A percentile compares a stretch with the other conserved stretches of the same genome.
Evolutionary conservation across 2,113 vertebrate genomes (phyloP).

Genomic region (Chlorocebus sabaeus): DNA sequence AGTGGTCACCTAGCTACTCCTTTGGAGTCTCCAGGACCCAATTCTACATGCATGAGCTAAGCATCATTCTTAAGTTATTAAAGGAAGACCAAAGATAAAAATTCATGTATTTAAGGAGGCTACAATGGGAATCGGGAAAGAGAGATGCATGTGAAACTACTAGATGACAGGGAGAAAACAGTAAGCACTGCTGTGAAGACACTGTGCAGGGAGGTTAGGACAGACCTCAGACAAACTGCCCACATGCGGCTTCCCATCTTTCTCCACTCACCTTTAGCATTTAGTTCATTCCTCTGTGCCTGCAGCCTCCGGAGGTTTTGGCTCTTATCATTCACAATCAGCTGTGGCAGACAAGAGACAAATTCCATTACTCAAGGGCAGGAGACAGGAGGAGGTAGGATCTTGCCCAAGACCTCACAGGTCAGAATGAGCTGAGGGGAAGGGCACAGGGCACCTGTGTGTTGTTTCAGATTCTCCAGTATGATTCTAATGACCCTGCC

Average conservation of each 20-base stretch:
- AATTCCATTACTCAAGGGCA: background rate
- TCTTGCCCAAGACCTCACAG: background rate
- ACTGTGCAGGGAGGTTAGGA: background rate
- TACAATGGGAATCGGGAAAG: background rate
- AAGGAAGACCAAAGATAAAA: background rate
- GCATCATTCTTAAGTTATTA: background rate
- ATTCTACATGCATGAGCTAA: background rate
- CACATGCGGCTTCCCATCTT: background rate
- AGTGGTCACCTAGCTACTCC: background rate
- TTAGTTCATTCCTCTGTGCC: slow-evolving; percentile 97
- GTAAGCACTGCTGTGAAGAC: background rate
- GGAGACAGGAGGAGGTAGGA: background rate
- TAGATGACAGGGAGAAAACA: background rate
- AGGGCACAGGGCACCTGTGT: background rate
- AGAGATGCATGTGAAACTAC: background rate
- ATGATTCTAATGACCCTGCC: background rate
- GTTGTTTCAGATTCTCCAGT: background rate
- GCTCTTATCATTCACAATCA: slow-evolving; percentile 98
- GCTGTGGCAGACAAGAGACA: slow-evolving; percentile 76
- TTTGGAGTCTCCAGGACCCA: background rate
- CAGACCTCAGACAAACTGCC: background rate
- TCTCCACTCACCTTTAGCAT: slow-evolving; percentile 91
- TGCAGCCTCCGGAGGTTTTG: slow-evolving; percentile 97
- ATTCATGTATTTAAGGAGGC: background rate
- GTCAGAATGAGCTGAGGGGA: background rate